Base-by-base conservation (phyloP, 1,140 invertebrate species). In the Drosophila sproati region DNA sequence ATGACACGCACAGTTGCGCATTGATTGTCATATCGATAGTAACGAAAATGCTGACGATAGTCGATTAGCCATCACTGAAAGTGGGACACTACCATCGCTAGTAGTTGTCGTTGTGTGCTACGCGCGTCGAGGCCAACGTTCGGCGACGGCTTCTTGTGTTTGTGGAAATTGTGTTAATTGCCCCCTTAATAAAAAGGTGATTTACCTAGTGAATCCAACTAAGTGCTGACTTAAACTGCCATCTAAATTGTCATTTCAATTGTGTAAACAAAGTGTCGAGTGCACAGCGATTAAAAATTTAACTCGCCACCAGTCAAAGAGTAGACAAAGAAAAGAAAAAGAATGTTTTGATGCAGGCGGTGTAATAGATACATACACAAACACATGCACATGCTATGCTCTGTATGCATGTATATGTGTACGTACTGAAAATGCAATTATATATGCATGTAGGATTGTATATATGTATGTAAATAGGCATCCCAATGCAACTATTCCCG, bases 291-390 rank as follows among this genome's bases (percentile, higher is more conserved):
- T n/a, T 12, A 5, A 39, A 31, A 28, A 70, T 20, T 20, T 0
- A 43, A 70, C 20, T 43, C 72, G 51, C 57, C 72, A 74, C 66
- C 66, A 61, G 72, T 56, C 20, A 20, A 20, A 20, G 20, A 20
- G 60, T 41, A 71, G 75, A 75, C 72, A 75, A 78, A 78, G 72
- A 78, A 70, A 78, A 76, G 60, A 78, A 78, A 70, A 78, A 76
- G 60, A 78, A 75, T 70, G 66, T 78, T 78, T 50, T 78, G 60
- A 60, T 63, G 32, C 64, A 55, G 66, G 41, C 66, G 60, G 55
- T 78, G 75, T 72, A 78, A 56, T 70, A 78, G 67, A 68, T 73
- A 73, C 60, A 72, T 20, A 67, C 57, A 61, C 47, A 72, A 55
- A 39, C 43, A 32, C 54, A 68, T 57, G 50, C 35, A 73, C 35